Evolutionary conservation across 1,140 invertebrate genomes (phyloP).

Genomic region (Bursaphelenchus mucronatus): DNA sequence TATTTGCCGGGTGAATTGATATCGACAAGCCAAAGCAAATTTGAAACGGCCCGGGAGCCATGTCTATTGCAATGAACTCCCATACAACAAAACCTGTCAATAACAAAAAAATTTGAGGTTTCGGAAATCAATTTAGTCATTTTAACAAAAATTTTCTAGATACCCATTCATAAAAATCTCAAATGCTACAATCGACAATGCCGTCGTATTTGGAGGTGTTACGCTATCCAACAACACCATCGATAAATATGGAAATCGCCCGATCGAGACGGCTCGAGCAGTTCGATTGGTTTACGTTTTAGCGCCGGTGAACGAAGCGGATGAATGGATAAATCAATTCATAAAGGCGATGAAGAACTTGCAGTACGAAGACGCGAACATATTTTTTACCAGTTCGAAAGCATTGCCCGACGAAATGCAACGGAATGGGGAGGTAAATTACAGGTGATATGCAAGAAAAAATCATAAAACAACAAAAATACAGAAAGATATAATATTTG

Average conservation of each 20-base stretch:
- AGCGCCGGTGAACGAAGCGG: slow-evolving; percentile 22
- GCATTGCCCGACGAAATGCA: slow-evolving; percentile 53
- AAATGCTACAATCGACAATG: slow-evolving; percentile 50
- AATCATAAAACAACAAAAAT: neutral
- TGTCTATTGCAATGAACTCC: too few species aligned
- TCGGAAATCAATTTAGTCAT: neutral
- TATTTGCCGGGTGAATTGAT: too few species aligned
- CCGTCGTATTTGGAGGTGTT: slow-evolving; percentile 48
- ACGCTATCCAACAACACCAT: slow-evolving; percentile 1
- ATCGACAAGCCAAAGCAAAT: too few species aligned
- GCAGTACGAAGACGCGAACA: slow-evolving; percentile 29
- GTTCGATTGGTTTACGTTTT: slow-evolving; percentile 46
- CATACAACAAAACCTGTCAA: too few species aligned
- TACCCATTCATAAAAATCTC: slow-evolving; percentile 44
- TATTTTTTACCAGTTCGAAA: slow-evolving; percentile 42
- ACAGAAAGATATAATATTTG: too few species aligned
- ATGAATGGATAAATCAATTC: slow-evolving; percentile 38
- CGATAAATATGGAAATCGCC: slow-evolving; percentile 43
- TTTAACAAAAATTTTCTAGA: slow-evolving; percentile 19
- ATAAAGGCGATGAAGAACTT: slow-evolving; percentile 19
- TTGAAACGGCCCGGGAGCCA: too few species aligned
- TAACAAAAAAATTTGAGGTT: too few species aligned
- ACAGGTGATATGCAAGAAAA: slow-evolving; percentile 2
- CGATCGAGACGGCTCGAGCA: slow-evolving; percentile 37
- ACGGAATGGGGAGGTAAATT: slow-evolving; percentile 46